These are phyloP conservation scores for Xiphorhynchus erythropygius DNA, from an alignment of 2,797 vertebrate genomes.

Conservation along the genomic window DNA sequence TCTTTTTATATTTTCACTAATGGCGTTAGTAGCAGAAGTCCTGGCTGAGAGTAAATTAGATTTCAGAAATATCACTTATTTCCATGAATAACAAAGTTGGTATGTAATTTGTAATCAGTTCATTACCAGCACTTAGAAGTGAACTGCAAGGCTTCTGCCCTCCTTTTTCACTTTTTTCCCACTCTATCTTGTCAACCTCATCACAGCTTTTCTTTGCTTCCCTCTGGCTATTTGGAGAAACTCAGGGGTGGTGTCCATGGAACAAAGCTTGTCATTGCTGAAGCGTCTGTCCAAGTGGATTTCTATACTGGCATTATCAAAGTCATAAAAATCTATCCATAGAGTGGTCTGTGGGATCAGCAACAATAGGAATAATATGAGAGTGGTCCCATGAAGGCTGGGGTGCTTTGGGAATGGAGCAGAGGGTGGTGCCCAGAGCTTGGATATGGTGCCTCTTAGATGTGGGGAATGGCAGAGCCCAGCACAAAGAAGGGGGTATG, in stretches of 20 bases:
- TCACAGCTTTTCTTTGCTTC: neutral
- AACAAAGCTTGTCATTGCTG: neutral
- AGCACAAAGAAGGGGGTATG: neutral
- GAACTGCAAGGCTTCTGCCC: neutral
- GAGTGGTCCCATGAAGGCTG: accelerated
- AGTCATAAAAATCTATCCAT: neutral
- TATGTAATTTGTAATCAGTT: neutral
- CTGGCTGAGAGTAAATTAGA: neutral
- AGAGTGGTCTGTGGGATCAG: neutral
- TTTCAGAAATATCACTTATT: neutral
- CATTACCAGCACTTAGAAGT: neutral
- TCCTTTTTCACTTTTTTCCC: neutral
- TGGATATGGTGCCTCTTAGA: neutral
- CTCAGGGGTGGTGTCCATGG: neutral
- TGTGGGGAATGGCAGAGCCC: neutral
- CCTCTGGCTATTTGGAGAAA: neutral
- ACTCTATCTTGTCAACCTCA: neutral
- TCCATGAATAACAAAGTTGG: neutral
- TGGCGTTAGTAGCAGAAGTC: neutral
- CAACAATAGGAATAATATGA: neutral
- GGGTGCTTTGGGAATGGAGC: neutral
- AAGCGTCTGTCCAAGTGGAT: neutral
- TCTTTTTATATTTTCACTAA: neutral
- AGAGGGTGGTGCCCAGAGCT: neutral
- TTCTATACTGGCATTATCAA: neutral